Percentiles rank a stretch among this genome's conserved stretches.
Conservation (phyloP, 2,797 vertebrate genomes). For the Mastacembelus armatus region DNA sequence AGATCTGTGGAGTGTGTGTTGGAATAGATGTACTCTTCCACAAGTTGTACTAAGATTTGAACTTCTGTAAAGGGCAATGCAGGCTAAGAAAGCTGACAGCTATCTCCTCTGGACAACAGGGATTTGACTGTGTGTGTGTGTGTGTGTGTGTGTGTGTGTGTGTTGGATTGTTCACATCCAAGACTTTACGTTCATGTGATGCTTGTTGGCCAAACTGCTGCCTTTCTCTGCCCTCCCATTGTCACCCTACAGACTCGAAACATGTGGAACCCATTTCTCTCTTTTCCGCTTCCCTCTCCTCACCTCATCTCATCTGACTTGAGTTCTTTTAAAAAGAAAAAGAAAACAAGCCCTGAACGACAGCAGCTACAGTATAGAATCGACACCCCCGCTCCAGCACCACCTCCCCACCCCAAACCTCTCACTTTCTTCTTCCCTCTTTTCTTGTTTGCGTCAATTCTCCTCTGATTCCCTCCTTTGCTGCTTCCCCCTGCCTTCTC, state of each 20-base stretch:
- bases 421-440: conserved; percentile 60
- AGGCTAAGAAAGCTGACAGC: conserved; percentile 15
- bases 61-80: not conserved
- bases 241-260: conserved; percentile 72
- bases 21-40: not conserved
- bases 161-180: not conserved
- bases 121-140: conserved; percentile 6
- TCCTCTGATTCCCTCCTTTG: conserved; percentile 68
- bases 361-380: conserved; percentile 66
- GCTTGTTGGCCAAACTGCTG: conserved; percentile 22
- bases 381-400: conserved; percentile 24
- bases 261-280: conserved; percentile 85
- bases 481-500: conserved; percentile 53
- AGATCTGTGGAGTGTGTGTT: conserved; percentile 37
- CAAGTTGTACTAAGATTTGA: not conserved
- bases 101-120: conserved; percentile 13
- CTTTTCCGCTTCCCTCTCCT: conserved; percentile 51
- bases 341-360: conserved; percentile 57
- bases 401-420: conserved; percentile 26
- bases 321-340: conserved; percentile 48
- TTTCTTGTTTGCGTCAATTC: conserved; percentile 74
- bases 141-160: not conserved
- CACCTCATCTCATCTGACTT: conserved; percentile 67
- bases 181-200: not conserved
- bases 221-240: conserved; percentile 20